These are phyloP conservation scores for Selene dorsalis DNA, from an alignment of 2,797 vertebrate genomes.

Conservation along the genomic window DNA sequence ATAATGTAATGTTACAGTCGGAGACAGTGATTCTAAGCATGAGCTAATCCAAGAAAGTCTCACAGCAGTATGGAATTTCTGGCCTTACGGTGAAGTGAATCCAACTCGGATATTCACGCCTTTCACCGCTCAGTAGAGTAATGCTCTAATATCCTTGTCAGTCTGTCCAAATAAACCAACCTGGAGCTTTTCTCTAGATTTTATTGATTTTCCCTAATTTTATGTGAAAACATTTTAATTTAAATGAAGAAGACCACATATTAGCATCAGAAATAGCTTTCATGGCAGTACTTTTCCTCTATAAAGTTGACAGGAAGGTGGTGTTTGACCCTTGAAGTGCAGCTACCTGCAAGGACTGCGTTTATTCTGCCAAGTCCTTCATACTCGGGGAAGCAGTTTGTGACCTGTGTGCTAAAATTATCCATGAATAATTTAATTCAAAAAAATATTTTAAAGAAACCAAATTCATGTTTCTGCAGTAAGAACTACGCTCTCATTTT, in stretches of 20 bases:
- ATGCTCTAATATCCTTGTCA: background rate
- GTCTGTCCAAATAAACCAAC: slow-evolving; percentile 19
- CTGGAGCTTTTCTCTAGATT: background rate
- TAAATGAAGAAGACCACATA: background rate
- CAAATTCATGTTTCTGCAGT: background rate
- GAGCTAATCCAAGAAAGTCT: slow-evolving; percentile 44
- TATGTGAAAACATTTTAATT: background rate
- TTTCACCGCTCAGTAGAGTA: slow-evolving; percentile 8
- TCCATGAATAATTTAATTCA: background rate
- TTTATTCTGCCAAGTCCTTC: background rate
- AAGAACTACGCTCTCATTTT: background rate
- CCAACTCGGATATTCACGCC: slow-evolving; percentile 16
- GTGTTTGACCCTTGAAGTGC: background rate
- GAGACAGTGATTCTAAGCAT: slow-evolving; percentile 6
- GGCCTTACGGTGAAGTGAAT: slow-evolving; percentile 13
- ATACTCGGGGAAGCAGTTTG: slow-evolving; percentile 5
- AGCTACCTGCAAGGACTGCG: background rate
- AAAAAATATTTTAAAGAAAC: background rate
- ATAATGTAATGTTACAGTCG: slow-evolving; percentile 30
- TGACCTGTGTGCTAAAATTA: background rate
- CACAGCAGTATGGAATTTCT: background rate
- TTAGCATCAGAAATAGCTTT: background rate
- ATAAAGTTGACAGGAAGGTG: background rate
- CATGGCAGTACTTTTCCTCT: background rate
- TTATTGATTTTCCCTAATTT: background rate